Conservation (phyloP, 2,113 vertebrate species). For the Phaethon lepturus region DNA sequence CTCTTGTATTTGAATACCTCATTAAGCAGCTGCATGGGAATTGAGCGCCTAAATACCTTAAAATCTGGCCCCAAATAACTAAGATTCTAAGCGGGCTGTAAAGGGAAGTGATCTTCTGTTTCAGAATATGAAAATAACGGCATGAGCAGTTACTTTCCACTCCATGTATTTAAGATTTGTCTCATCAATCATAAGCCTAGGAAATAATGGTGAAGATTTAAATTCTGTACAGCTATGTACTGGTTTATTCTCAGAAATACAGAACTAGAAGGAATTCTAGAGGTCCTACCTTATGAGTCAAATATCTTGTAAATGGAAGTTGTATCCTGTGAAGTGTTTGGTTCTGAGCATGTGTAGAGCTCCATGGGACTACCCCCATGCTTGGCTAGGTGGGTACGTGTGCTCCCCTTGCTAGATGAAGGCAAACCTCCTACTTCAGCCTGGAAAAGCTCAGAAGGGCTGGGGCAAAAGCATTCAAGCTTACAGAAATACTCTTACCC, state of each 20-base stretch:
- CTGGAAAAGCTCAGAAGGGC: background rate
- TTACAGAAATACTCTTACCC: background rate
- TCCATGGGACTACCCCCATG: accelerated
- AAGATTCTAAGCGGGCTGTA: background rate
- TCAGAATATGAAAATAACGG: background rate
- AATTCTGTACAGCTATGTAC: accelerated
- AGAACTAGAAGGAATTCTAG: background rate
- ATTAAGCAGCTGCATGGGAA: background rate
- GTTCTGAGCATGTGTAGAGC: background rate
- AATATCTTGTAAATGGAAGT: background rate
- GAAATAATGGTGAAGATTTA: background rate
- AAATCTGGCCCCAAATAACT: background rate
- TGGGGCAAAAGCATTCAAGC: background rate
- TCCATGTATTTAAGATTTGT: background rate
- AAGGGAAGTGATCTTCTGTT: background rate
- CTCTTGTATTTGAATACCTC: background rate
- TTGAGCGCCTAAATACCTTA: background rate
- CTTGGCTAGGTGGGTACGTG: accelerated
- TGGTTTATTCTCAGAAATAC: background rate
- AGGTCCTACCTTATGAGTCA: background rate
- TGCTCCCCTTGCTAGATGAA: background rate
- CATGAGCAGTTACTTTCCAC: background rate
- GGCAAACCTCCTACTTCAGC: background rate
- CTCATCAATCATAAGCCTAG: background rate
- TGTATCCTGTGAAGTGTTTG: background rate